These are phyloP conservation scores for Myotis yumanensis DNA, from an alignment of 2,113 vertebrate species.

Conservation along the genomic window DNA sequence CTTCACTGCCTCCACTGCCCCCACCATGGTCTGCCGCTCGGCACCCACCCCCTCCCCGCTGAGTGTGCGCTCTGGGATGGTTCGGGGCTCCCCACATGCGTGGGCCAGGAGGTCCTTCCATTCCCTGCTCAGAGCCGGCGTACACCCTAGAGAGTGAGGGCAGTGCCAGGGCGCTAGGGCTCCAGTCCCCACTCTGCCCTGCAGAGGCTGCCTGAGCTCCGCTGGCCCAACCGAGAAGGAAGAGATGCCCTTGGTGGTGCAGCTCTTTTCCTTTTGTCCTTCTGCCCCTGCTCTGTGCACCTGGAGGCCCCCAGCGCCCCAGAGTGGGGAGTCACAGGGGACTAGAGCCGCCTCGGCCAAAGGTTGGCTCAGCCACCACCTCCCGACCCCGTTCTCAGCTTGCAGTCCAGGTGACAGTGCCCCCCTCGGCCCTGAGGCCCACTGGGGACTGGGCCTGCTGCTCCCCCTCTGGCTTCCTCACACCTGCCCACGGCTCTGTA, in stretches of 20 bases:
- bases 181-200: neutral
- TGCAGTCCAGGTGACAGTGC: fast-evolving
- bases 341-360: fast-evolving
- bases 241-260: fast-evolving
- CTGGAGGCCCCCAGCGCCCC: neutral
- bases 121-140: fast-evolving
- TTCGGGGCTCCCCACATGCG: fast-evolving
- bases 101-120: fast-evolving
- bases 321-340: fast-evolving
- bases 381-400: neutral
- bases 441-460: neutral
- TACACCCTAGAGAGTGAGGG: neutral
- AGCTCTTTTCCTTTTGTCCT: neutral
- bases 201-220: neutral
- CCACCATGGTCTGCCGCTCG: fast-evolving
- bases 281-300: neutral
- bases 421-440: neutral
- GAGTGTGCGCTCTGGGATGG: fast-evolving
- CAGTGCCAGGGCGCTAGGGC: too few relatives aligned
- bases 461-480: neutral
- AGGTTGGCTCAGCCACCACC: fast-evolving
- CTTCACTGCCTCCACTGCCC: fast-evolving
- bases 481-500: neutral
- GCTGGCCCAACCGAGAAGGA: neutral
- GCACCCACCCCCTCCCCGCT: neutral